These are phyloP conservation scores for Phymorhynchus buccinoides DNA, from an alignment of 1,140 invertebrate genomes.

Conservation along the genomic window DNA sequence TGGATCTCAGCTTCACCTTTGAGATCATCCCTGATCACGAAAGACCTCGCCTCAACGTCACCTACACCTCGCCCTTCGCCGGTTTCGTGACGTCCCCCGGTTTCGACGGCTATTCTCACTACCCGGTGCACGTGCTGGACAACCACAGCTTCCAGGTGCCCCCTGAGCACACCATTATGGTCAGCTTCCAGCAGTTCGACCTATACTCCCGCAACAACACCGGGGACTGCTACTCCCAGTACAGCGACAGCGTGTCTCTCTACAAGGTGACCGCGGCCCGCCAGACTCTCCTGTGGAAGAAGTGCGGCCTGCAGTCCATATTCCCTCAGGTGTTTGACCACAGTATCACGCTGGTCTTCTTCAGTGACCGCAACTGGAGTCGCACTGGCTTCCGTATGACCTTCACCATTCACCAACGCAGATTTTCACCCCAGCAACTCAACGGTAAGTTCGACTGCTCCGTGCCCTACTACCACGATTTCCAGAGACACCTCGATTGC, in stretches of 20 bases:
- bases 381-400: conserved; percentile 34
- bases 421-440: background rate
- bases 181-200: conserved; percentile 41
- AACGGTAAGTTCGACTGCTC: conserved; percentile 34
- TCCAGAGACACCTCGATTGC: conserved; percentile 29
- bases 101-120: conserved; percentile 30
- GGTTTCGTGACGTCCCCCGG: conserved; percentile 31
- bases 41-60: conserved; percentile 21
- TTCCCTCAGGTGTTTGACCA: conserved; percentile 21
- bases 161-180: conserved; percentile 26
- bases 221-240: background rate
- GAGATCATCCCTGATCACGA: conserved; percentile 32
- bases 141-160: conserved; percentile 31
- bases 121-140: conserved; percentile 34
- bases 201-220: conserved; percentile 28
- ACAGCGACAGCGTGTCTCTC: conserved; percentile 26
- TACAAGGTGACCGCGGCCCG: background rate
- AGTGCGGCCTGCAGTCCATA: conserved; percentile 36
- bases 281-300: background rate
- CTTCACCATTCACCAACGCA: conserved; percentile 4
- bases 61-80: background rate
- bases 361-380: conserved; percentile 27
- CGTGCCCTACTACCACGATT: conserved; percentile 29
- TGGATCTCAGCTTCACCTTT: conserved; percentile 6
- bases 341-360: conserved; percentile 11